These are phyloP conservation scores for Rallus limicola DNA, from an alignment of 2,113 vertebrate species.

Conservation along the genomic window DNA sequence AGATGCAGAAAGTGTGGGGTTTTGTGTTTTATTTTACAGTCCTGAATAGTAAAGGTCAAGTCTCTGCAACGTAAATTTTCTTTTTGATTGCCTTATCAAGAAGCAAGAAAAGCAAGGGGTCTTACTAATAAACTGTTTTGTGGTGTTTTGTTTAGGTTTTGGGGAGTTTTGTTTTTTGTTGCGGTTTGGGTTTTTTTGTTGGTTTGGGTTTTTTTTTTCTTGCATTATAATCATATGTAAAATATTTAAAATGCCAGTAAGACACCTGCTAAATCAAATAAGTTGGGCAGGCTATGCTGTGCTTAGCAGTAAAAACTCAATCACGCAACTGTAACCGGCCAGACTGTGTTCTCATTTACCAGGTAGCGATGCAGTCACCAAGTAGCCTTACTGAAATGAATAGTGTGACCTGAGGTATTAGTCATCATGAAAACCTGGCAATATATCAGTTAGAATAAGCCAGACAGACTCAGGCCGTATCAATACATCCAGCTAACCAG, in stretches of 20 bases:
- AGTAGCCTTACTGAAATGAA: neutral
- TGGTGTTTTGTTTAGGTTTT: neutral
- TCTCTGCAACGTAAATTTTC: neutral
- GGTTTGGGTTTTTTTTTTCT: neutral
- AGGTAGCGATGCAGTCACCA: neutral
- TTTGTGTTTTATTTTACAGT: constrained; percentile 27
- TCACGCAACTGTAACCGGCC: neutral
- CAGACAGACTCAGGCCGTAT: neutral
- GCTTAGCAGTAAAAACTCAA: neutral
- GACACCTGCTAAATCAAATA: constrained; percentile 33
- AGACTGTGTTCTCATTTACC: neutral
- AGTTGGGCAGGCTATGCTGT: neutral
- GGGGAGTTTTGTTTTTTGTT: no score
- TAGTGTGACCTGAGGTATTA: neutral
- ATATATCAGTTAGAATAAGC: neutral
- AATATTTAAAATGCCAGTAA: neutral
- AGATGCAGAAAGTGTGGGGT: constrained; percentile 65
- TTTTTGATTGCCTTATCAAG: neutral
- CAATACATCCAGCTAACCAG: neutral
- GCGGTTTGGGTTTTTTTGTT: no score
- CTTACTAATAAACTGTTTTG: neutral
- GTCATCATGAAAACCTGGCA: neutral
- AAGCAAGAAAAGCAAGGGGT: neutral
- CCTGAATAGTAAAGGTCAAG: constrained; percentile 11
- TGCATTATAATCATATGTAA: neutral